A percentile compares a stretch with the other conserved stretches of the same genome.
phyloP scores from a whole-genome alignment of 35 echinoderm and acorn worm species.

The Hemicentrotus pulcherrimus region DNA sequence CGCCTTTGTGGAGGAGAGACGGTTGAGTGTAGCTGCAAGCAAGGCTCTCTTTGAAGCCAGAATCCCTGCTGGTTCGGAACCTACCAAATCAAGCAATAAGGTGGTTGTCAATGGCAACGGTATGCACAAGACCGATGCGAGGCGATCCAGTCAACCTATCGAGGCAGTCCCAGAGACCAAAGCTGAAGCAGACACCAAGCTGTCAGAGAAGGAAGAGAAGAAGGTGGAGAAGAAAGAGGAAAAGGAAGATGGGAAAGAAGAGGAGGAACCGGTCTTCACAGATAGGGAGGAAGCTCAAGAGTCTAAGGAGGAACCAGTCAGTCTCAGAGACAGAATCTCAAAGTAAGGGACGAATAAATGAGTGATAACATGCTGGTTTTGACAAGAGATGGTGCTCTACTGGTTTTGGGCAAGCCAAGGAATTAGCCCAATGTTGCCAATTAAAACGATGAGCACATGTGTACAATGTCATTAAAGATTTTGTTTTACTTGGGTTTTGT shows the following conservation, averaged over 20 bases:
- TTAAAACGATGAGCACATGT: no score
- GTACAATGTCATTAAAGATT: no score
- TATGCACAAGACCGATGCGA: neutral
- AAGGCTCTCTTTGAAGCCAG: constrained; percentile 55
- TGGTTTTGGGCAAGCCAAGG: no score
- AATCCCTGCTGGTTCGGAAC: neutral
- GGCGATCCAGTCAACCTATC: neutral
- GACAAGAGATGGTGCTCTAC: neutral
- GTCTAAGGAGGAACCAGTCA: constrained; percentile 24
- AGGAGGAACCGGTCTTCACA: neutral
- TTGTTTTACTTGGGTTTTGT: no score
- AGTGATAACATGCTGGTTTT: neutral
- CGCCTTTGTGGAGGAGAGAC: neutral
- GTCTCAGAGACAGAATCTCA: constrained; percentile 67
- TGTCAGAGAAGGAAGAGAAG: constrained; percentile 43
- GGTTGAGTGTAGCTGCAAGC: constrained; percentile 33
- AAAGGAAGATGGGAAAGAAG: constrained; percentile 37
- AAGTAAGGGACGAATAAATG: neutral
- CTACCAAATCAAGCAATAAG: constrained; percentile 32
- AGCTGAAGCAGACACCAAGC: constrained; percentile 36
- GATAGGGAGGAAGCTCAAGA: neutral
- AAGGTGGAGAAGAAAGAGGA: constrained; percentile 30
- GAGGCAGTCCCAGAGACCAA: constrained; percentile 14
- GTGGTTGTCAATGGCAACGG: constrained; percentile 12
- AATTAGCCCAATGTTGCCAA: no score